These are phyloP conservation scores for Ranitomeya variabilis DNA, from an alignment of 2,113 vertebrate genomes.

Conservation along the genomic window DNA sequence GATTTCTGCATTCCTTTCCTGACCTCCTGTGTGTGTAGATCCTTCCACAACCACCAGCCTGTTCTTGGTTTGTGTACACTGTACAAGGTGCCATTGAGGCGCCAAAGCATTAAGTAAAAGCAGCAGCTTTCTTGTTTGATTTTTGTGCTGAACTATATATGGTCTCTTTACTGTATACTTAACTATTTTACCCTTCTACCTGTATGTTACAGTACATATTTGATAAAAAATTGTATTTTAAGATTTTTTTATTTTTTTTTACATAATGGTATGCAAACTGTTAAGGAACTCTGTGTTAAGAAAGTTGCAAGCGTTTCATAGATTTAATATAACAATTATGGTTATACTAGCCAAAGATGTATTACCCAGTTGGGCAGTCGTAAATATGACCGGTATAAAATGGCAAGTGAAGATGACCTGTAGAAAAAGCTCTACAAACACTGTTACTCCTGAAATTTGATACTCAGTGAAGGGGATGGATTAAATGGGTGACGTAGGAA, in stretches of 20 bases:
- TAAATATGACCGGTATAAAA: too few species aligned
- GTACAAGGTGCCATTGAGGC: slow-evolving; percentile 35
- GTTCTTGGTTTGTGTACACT: slow-evolving; percentile 45
- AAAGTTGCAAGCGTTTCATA: neutral
- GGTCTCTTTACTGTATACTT: neutral
- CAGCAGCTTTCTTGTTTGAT: slow-evolving; percentile 38
- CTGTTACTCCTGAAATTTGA: too few species aligned
- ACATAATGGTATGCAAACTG: too few species aligned
- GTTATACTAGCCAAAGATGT: too few species aligned
- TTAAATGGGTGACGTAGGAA: too few species aligned
- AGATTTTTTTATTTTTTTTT: neutral
- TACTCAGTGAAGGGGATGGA: too few species aligned
- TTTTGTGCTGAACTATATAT: neutral
- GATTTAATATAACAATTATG: neutral
- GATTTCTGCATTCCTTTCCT: slow-evolving; percentile 48
- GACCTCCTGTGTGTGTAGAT: slow-evolving; percentile 28
- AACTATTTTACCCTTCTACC: neutral
- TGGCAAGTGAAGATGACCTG: too few species aligned
- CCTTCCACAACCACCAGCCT: slow-evolving; percentile 9
- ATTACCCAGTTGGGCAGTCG: too few species aligned
- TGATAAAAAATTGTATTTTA: neutral
- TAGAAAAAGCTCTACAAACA: too few species aligned
- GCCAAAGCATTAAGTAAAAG: slow-evolving; percentile 50
- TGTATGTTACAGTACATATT: neutral
- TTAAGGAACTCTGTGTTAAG: neutral